Conservation (phyloP, 2,797 vertebrate species). For the Champsocephalus gunnari region DNA sequence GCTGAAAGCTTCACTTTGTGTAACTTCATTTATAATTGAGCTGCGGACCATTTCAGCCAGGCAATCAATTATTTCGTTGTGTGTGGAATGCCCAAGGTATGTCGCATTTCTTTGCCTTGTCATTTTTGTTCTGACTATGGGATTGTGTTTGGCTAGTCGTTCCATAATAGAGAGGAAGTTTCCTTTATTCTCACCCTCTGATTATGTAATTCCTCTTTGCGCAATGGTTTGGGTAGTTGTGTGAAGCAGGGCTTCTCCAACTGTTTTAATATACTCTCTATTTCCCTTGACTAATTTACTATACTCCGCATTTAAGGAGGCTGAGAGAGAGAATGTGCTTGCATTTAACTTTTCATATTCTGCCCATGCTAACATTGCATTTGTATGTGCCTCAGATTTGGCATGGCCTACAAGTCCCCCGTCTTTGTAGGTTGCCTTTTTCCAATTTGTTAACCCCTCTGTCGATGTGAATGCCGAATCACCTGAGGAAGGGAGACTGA, state of each 20-base stretch:
- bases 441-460: too few species aligned
- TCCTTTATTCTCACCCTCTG: constrained; percentile 35
- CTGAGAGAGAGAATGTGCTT: too few species aligned
- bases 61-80: constrained; percentile 28
- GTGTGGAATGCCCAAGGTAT: constrained; percentile 22
- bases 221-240: neutral
- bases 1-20: constrained; percentile 33
- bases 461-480: too few species aligned
- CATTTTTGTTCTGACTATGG: constrained; percentile 24
- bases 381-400: too few species aligned
- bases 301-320: too few species aligned
- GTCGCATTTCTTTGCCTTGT: constrained; percentile 29
- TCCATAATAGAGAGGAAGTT: constrained; percentile 33
- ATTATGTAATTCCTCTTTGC: neutral
- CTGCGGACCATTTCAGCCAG: neutral
- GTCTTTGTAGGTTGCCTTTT: too few species aligned
- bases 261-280: neutral
- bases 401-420: too few species aligned
- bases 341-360: too few species aligned
- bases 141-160: constrained; percentile 35
- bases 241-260: neutral
- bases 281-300: neutral
- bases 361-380: too few species aligned
- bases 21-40: neutral
- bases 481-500: too few species aligned